Evolutionary conservation across 2,113 vertebrate genomes (phyloP), one percentile per base, ranked within the genome.

Genomic region (Cranoglanis bouderius): DNA sequence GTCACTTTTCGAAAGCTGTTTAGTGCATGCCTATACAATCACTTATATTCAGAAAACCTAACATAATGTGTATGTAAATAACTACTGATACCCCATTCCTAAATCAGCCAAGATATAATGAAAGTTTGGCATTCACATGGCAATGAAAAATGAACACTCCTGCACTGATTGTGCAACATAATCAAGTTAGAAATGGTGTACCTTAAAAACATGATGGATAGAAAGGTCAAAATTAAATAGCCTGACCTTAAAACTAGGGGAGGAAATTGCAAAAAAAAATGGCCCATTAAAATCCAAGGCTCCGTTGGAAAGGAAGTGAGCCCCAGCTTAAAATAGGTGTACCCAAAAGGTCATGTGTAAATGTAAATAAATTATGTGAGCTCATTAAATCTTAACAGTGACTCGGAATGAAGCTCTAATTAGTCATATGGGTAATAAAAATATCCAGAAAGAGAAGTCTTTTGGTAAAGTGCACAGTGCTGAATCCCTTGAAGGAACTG

Each of bases 291-390:
- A 85, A 35, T 75, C 51, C 59, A 40, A 14, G 80, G 74, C 70
- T 85, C 61, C 46, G 10, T 63, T 18, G 2, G 24, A 88, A 72
- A 61, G 55, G 51, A 85, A 77, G n/a, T n/a, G n/a, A 51, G 84
- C 29, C 32, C 67, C 35, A 82, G 46, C 61, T 75, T 43, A 86
- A 74, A 90, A 77, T 61, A 83, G 86, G 70, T 51, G 77, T 67
- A 55, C 59, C 55, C 78, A 51, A 90, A 90, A 90, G 90, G 90
- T 88, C 87, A 90, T 84, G 78, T 49, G 84, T 38, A 86, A 90
- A 88, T 90, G 87, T 86, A 86, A 88, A 57, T 77, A 65, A 87
- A 90, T 88, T 86, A 88, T 90, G 78, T n/a, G 59, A 88, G 87
- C 90, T 88, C 87, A 90, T 90, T 87, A 90, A 88, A 88, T 32